phyloP scores from a whole-genome alignment of 2,797 vertebrate genomes.

The Pteronotus mesoamericanus region DNA sequence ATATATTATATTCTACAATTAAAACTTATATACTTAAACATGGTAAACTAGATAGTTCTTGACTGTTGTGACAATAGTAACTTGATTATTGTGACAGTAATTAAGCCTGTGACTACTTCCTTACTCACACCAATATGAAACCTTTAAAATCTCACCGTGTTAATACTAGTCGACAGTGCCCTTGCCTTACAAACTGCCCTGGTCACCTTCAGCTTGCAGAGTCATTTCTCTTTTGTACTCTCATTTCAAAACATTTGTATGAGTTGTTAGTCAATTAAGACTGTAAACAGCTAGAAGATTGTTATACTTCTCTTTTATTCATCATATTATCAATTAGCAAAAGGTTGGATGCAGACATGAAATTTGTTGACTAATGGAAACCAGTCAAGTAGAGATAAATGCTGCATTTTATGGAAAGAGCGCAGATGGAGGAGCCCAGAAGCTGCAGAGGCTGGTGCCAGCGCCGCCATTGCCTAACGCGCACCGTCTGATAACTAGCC shows the following conservation, averaged over 20 bases:
- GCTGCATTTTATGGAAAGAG: neutral
- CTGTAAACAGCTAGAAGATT: neutral
- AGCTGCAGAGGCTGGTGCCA: neutral
- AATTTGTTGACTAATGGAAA: neutral
- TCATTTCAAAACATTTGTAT: neutral
- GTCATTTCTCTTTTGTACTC: neutral
- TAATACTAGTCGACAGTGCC: neutral
- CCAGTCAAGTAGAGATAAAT: neutral
- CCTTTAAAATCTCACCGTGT: neutral
- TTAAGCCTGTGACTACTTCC: neutral
- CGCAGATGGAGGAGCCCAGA: neutral
- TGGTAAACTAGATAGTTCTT: neutral
- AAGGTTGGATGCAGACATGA: neutral
- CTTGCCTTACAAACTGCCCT: neutral
- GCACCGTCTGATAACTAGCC: neutral
- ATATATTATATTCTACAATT: neutral
- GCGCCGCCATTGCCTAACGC: neutral
- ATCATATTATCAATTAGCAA: neutral
- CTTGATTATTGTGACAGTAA: neutral
- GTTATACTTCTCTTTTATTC: neutral
- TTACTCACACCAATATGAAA: neutral
- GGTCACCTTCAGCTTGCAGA: neutral
- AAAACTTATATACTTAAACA: neutral
- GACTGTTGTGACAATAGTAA: neutral
- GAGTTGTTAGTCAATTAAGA: neutral